phyloP scores from a whole-genome alignment of 2,113 vertebrate species.

The Chauna torquata region DNA sequence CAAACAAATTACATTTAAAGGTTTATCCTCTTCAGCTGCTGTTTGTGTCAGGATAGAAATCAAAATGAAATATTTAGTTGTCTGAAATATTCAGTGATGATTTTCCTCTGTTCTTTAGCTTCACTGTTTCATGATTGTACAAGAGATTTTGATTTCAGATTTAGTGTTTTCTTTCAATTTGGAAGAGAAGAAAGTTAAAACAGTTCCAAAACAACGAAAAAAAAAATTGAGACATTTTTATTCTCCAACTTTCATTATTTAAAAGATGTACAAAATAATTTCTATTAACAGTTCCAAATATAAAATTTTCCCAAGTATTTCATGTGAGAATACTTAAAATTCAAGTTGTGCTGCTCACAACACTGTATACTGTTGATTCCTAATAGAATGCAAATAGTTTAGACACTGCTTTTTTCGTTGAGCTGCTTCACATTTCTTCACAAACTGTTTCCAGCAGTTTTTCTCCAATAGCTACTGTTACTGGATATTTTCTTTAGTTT shows the following conservation, averaged over 20 bases:
- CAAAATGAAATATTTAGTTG: neutral
- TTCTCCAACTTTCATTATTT: neutral
- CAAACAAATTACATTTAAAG: neutral
- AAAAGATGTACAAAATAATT: neutral
- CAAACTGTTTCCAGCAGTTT: neutral
- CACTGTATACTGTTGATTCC: neutral
- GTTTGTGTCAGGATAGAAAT: neutral
- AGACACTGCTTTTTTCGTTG: neutral
- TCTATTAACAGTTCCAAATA: neutral
- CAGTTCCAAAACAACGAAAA: neutral
- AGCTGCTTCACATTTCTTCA: neutral
- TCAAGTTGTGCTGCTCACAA: neutral
- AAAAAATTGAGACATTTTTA: fast-evolving
- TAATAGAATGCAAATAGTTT: neutral
- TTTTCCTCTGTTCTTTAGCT: neutral
- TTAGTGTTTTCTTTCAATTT: neutral
- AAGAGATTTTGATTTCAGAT: neutral
- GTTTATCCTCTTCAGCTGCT: neutral
- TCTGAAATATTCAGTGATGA: neutral
- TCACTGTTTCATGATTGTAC: neutral
- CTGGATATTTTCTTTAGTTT: neutral
- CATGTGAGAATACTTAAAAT: neutral
- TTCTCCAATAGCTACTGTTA: neutral
- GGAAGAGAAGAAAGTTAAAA: neutral
- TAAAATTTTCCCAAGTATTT: neutral